phyloP scores from a whole-genome alignment of 2,797 vertebrate genomes.

The Brachyalestes nurse region DNA sequence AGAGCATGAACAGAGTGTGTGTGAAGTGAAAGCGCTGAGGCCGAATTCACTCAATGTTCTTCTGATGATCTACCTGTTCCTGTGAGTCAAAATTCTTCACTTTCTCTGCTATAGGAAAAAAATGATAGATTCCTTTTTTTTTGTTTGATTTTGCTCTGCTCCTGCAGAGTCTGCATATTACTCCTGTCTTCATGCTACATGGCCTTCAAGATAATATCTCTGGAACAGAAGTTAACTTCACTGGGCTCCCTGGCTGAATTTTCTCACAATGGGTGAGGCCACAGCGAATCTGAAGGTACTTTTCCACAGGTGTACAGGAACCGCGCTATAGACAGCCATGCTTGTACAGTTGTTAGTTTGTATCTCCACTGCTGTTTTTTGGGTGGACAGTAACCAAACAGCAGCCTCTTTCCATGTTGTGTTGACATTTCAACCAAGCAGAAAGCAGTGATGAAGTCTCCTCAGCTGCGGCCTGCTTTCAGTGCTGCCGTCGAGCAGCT shows the following conservation, averaged over 20 bases:
- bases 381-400: too few species aligned
- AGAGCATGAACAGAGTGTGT: conserved; percentile 58
- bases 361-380: too few species aligned
- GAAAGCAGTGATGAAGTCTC: too few species aligned
- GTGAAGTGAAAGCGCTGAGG: conserved; percentile 74
- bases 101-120: background rate
- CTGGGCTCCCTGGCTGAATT: conserved; percentile 79
- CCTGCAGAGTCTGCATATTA: conserved; percentile 85
- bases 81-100: conserved; percentile 79
- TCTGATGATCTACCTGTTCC: conserved; percentile 84
- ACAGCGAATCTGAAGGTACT: background rate
- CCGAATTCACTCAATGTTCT: conserved; percentile 81
- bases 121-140: too few species aligned
- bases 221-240: conserved; percentile 85
- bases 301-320: too few species aligned
- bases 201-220: conserved; percentile 85
- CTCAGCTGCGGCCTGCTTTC: too few species aligned
- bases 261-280: conserved; percentile 80
- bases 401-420: too few species aligned
- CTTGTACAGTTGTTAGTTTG: too few species aligned
- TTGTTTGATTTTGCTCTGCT: conserved; percentile 38
- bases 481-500: too few species aligned
- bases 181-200: conserved; percentile 91
- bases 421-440: too few species aligned
- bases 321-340: too few species aligned